A percentile compares a stretch with the other conserved stretches of the same genome.
phyloP scores from a whole-genome alignment of 2,888 invertebrate species.

The Matsumyia berberina region DNA sequence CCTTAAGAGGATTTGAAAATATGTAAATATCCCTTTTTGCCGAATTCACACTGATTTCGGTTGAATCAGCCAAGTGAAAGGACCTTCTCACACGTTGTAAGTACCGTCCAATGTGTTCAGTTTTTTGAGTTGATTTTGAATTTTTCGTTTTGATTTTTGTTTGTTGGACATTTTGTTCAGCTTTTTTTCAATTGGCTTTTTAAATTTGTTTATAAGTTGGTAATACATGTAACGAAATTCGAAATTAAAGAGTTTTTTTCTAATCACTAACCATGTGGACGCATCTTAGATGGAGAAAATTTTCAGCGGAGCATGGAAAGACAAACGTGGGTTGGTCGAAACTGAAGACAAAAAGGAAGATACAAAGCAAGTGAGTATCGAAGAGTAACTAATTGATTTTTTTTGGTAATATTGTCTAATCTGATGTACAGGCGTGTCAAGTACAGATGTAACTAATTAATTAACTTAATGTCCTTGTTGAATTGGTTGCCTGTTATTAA shows the following conservation, averaged over 20 bases:
- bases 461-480: not conserved
- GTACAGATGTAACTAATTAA: not conserved
- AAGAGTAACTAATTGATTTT: too few species aligned
- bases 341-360: conserved; percentile 80
- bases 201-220: conserved; percentile 11
- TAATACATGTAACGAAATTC: too few species aligned
- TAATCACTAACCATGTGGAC: conserved; percentile 40
- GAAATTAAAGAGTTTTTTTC: not conserved
- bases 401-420: not conserved
- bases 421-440: not conserved
- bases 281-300: conserved; percentile 93
- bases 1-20: too few species aligned
- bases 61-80: conserved; percentile 21
- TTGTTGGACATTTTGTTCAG: conserved; percentile 32
- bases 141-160: conserved; percentile 7
- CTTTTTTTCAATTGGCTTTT: not conserved
- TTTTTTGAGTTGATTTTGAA: conserved; percentile 32
- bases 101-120: conserved; percentile 26
- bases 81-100: conserved; percentile 50
- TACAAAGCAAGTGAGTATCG: conserved; percentile 46
- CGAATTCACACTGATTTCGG: conserved; percentile 4
- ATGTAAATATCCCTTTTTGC: conserved; percentile 46
- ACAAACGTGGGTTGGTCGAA: conserved; percentile 88
- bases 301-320: conserved; percentile 95
- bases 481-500: not conserved